Conservation (phyloP, 2,888 invertebrate genomes). For the Geophilus truncorum region DNA sequence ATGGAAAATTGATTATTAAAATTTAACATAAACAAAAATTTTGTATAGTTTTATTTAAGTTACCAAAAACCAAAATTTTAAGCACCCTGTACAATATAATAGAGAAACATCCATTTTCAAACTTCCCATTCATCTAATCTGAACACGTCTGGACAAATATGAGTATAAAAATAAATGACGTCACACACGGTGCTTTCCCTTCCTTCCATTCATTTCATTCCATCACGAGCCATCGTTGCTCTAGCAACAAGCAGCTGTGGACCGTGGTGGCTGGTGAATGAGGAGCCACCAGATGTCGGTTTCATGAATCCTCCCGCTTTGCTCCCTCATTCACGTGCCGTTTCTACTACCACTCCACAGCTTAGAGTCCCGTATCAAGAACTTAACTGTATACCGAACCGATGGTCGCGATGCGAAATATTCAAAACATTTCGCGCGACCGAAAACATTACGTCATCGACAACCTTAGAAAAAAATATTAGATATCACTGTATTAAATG, state of each 20-base stretch:
- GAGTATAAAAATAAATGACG: background rate
- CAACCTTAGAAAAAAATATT: background rate
- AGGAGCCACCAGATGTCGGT: background rate
- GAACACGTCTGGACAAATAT: background rate
- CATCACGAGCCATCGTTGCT: conserved; percentile 10
- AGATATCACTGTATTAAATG: background rate
- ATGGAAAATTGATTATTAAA: too few relatives aligned
- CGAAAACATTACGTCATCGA: background rate
- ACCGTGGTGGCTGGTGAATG: background rate
- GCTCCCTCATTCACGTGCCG: background rate
- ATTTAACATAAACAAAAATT: too few relatives aligned
- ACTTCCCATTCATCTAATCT: background rate
- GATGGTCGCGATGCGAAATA: too few relatives aligned
- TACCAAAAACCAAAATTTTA: too few relatives aligned
- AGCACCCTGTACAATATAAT: too few relatives aligned
- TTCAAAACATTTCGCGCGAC: too few relatives aligned
- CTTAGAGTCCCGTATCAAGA: background rate
- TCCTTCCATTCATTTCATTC: background rate
- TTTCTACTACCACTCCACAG: background rate
- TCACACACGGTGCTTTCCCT: background rate
- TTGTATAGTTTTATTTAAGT: too few relatives aligned
- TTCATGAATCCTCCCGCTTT: background rate
- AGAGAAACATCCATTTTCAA: too few relatives aligned
- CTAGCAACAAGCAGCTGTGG: background rate
- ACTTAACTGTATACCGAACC: background rate